Percentiles rank a stretch among this genome's conserved stretches.
These are phyloP conservation scores for Pipistrellus kuhlii DNA, from an alignment of 2,797 vertebrate species.

Conservation along the genomic window DNA sequence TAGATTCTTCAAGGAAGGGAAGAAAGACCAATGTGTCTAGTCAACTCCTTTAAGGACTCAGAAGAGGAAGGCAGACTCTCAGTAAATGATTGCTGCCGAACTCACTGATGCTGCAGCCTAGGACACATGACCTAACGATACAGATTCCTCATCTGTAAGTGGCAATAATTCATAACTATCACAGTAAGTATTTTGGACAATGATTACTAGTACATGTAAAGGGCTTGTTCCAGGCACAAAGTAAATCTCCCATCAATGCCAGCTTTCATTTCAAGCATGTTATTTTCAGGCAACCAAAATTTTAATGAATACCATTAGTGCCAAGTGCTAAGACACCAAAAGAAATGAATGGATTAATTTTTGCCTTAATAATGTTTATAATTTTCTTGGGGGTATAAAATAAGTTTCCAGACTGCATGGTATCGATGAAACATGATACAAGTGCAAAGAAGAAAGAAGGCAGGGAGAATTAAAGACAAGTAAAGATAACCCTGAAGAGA, in stretches of 20 bases:
- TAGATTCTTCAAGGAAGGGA: not conserved
- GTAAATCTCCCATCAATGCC: conserved; percentile 38
- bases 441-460: not conserved
- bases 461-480: not conserved
- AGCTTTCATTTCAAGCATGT: conserved; percentile 48
- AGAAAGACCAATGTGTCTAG: not conserved
- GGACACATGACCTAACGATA: not conserved
- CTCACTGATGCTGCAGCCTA: too few relatives aligned
- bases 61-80: too few relatives aligned
- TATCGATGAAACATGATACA: conserved; percentile 4
- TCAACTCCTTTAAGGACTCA: not conserved
- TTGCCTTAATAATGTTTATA: conserved; percentile 22
- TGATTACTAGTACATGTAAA: not conserved
- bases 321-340: not conserved
- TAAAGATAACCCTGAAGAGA: not conserved
- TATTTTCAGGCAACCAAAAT: conserved; percentile 22
- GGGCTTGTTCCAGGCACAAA: not conserved
- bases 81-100: not conserved
- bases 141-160: not conserved
- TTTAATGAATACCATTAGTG: not conserved
- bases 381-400: conserved; percentile 41
- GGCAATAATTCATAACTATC: not conserved
- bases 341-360: conserved; percentile 24
- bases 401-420: not conserved
- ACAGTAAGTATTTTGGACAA: not conserved